phyloP scores from a whole-genome alignment of 2,113 vertebrate genomes.

The Sturnus vulgaris region DNA sequence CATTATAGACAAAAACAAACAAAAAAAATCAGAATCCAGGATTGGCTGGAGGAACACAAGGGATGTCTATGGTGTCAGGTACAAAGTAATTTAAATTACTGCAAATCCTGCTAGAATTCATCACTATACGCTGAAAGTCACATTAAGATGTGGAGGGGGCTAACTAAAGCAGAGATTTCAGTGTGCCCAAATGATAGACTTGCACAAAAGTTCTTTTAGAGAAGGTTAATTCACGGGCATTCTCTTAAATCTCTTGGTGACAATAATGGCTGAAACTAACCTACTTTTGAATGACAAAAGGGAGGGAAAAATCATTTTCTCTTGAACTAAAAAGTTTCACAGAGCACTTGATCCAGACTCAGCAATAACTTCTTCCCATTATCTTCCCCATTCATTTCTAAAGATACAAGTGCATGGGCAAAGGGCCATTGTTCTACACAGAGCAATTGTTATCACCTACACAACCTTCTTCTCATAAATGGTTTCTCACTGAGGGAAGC shows the following conservation, averaged over 20 bases:
- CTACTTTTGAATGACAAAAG: not conserved
- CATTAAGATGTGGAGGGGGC: not conserved
- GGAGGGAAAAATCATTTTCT: not conserved
- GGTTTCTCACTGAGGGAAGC: not conserved
- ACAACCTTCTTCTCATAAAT: not conserved
- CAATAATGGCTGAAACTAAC: not conserved
- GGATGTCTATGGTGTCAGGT: not conserved
- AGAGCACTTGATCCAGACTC: not conserved
- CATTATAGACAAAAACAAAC: not conserved
- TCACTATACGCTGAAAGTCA: not conserved
- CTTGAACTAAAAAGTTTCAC: not conserved
- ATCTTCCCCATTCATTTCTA: not conserved
- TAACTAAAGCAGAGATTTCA: not conserved
- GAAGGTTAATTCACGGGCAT: not conserved
- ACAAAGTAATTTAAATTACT: slow-evolving; percentile 43
- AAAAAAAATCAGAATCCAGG: slow-evolving; percentile 27
- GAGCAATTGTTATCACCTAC: not conserved
- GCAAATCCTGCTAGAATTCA: not conserved
- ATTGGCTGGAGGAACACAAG: not conserved
- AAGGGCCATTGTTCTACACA: not conserved
- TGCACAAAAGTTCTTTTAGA: not conserved
- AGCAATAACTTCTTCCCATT: not conserved
- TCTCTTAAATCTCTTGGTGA: not conserved
- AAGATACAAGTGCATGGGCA: not conserved
- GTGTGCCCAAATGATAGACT: not conserved